Evolutionary conservation across 2,888 invertebrate genomes (phyloP), one percentile per base, ranked within the genome.

Genomic region (Hypena proboscidalis): DNA sequence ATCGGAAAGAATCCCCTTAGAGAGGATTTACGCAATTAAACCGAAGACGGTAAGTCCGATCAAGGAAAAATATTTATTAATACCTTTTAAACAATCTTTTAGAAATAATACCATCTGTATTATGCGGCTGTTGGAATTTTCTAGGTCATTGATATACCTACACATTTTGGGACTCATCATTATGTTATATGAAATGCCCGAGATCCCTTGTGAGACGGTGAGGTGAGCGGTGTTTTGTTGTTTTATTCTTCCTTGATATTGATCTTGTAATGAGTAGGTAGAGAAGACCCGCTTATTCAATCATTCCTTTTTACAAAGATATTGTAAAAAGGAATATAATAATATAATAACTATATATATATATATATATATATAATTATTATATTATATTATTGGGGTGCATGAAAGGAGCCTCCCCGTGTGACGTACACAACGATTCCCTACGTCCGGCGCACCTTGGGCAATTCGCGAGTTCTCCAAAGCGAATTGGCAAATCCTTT

Each of bases 1-100:
- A 78, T 80, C 75, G 60, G 70, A 72, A 77, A 67, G 65, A 71
- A 81, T 74, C 71, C 70, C 65, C 69, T 62, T 71, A 77, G 80
- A 85, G 82, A 77, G 81, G 85, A 85, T 87, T 87, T 81, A 70
- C 74, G 78, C 84, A 85, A 85, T 86, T 87, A 85, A 83, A 86
- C 75, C 61, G 72, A 70, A 67, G 71, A 74, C 69, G 58, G 72
- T 58, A 61, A 73, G 54, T 50, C 60, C 52, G 68, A 68, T 70
- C 70, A 74, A 76, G 66, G 66, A 68, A 72, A 74, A 76, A 72
- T 70, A 68, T 75, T 70, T 74, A 68, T 72, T 74, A 64, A 68
- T 70, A 63, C 58, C 61, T 76, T 77, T 73, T 74, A 65, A 72
- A 67, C 73, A 70, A 70, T 72, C 63, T 69, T 70, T 48, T 31